phyloP scores from a whole-genome alignment of 2,888 invertebrate genomes.

The Steromphala cineraria region DNA sequence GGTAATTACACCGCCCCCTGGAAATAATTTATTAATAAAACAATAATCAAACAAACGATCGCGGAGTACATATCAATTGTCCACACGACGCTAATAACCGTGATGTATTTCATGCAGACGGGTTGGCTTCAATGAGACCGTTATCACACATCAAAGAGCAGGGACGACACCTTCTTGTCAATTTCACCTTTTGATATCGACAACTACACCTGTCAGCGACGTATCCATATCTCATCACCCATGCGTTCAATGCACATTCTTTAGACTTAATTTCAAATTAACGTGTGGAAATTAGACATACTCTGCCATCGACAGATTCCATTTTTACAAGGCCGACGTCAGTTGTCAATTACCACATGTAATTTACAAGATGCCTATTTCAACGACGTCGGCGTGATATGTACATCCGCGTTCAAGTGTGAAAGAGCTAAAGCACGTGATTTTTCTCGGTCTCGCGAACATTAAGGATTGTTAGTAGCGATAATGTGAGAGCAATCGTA shows the following conservation, averaged over 20 bases:
- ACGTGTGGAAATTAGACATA: slow-evolving; percentile 9
- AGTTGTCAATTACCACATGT: background rate
- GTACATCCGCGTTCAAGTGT: slow-evolving; percentile 4
- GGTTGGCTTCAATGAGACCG: background rate
- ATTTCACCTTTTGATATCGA: background rate
- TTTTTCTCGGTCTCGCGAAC: background rate
- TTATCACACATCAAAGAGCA: background rate
- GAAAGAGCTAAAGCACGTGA: background rate
- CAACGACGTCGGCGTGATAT: background rate
- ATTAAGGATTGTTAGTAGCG: slow-evolving; percentile 4
- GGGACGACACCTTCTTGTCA: slow-evolving; percentile 8
- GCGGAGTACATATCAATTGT: too few relatives aligned
- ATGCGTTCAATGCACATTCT: background rate
- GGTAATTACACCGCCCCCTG: too few relatives aligned
- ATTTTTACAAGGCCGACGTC: background rate
- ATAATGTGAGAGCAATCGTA: background rate
- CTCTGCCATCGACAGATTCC: background rate
- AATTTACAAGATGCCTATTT: slow-evolving; percentile 1
- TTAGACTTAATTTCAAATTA: slow-evolving; percentile 9
- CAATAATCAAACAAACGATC: too few relatives aligned
- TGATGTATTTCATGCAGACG: too few relatives aligned
- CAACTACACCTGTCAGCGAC: background rate
- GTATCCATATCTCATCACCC: background rate
- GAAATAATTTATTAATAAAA: too few relatives aligned
- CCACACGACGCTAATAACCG: too few relatives aligned